Evolutionary conservation across 2,888 invertebrate genomes (phyloP).

Genomic region (Eupelmus urozonus): DNA sequence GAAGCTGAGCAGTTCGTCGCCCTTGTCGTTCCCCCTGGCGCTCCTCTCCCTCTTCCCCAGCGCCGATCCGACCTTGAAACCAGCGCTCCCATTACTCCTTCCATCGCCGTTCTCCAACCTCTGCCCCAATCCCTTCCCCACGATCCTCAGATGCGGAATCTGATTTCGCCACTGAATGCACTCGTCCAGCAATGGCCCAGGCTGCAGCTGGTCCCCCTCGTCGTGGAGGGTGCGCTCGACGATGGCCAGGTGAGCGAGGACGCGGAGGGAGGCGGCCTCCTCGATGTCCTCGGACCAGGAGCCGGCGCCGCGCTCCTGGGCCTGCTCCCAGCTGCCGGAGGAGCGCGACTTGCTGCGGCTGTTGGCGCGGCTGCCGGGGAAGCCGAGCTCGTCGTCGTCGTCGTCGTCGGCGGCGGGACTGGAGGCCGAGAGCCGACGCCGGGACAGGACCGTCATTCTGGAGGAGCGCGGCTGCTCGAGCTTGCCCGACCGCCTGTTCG

Average conservation of each 20-base stretch:
- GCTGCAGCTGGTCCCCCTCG: constrained; percentile 64
- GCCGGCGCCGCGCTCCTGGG: background rate
- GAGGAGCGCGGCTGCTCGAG: background rate
- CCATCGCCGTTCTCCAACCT: background rate
- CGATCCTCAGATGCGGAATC: constrained; percentile 70
- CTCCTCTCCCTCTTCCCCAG: background rate
- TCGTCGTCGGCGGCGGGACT: constrained; percentile 35
- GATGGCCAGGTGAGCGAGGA: constrained; percentile 70
- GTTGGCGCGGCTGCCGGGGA: no score
- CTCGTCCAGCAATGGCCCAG: constrained; percentile 67
- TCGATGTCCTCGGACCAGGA: constrained; percentile 72
- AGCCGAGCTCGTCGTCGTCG: background rate
- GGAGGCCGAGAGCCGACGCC: background rate
- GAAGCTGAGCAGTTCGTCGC: background rate
- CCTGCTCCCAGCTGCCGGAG: constrained; percentile 18
- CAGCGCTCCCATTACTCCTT: background rate
- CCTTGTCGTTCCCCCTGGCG: constrained; percentile 4
- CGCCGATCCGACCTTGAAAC: background rate
- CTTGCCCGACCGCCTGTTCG: background rate
- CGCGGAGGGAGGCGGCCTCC: constrained; percentile 67
- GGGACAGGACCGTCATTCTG: constrained; percentile 9
- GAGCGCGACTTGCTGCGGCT: constrained; percentile 49
- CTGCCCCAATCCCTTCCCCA: constrained; percentile 6
- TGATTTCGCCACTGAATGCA: constrained; percentile 73
- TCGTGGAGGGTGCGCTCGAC: constrained; percentile 71